phyloP scores from a whole-genome alignment of 1,140 invertebrate species.

The Cyclina sinensis region DNA sequence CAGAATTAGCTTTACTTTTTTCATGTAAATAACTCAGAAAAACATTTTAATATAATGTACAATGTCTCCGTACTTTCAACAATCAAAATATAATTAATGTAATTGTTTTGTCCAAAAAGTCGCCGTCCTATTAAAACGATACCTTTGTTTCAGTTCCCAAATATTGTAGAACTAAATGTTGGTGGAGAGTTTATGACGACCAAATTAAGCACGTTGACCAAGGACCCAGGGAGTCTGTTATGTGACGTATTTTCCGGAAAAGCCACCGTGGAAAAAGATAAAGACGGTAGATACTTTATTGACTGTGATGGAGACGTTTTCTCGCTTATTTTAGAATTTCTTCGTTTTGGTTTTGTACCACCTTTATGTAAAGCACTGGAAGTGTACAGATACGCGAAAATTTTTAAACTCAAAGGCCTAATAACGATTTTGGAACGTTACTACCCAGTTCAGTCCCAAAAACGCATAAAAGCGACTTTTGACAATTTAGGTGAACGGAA shows the following conservation, averaged over 20 bases:
- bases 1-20: background rate
- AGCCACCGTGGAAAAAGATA: constrained; percentile 3
- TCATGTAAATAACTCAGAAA: background rate
- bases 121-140: background rate
- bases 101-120: background rate
- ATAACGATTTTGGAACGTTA: background rate
- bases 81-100: background rate
- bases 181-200: background rate
- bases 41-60: background rate
- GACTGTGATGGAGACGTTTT: constrained; percentile 29
- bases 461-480: background rate
- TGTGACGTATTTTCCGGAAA: constrained; percentile 34
- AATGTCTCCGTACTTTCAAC: background rate
- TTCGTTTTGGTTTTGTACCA: constrained; percentile 65
- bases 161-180: constrained; percentile 38
- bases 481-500: background rate
- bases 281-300: constrained; percentile 46
- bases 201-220: background rate
- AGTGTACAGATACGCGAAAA: background rate
- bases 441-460: background rate
- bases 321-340: constrained; percentile 40
- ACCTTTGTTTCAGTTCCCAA: background rate
- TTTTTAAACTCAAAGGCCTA: background rate
- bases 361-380: background rate
- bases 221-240: constrained; percentile 27